Conservation (phyloP, 2,888 invertebrate genomes). For the Aquatica leii region DNA sequence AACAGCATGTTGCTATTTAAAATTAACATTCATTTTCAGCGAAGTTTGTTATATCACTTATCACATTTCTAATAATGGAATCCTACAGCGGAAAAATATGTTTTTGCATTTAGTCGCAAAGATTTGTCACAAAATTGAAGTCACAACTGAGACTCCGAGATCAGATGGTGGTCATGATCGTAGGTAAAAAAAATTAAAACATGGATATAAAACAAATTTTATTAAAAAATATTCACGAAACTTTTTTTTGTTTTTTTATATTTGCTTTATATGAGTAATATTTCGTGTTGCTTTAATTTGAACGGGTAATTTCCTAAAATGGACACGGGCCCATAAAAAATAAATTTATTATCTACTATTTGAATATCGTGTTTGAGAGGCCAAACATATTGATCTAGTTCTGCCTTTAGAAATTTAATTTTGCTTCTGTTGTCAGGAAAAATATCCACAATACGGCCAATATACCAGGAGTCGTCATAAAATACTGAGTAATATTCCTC, state of each 20-base stretch:
- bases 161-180: no score
- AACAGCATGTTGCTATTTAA: no score
- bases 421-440: not conserved
- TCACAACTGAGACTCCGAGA: no score
- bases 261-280: not conserved
- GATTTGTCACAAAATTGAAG: no score
- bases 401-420: not conserved
- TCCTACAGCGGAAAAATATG: no score
- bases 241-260: not conserved
- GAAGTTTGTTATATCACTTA: no score
- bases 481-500: not conserved
- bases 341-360: not conserved
- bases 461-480: not conserved
- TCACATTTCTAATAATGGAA: no score
- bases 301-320: not conserved
- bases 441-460: not conserved
- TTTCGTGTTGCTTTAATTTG: not conserved
- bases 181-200: no score
- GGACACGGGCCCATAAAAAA: not conserved
- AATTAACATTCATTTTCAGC: no score
- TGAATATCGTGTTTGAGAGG: not conserved
- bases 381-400: not conserved
- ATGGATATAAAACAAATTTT: no score
- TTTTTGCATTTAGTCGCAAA: no score
- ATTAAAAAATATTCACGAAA: no score